A percentile compares a stretch with the other conserved stretches of the same genome.
Conservation (phyloP, 2,888 invertebrate species). For the Spialia ferax region DNA sequence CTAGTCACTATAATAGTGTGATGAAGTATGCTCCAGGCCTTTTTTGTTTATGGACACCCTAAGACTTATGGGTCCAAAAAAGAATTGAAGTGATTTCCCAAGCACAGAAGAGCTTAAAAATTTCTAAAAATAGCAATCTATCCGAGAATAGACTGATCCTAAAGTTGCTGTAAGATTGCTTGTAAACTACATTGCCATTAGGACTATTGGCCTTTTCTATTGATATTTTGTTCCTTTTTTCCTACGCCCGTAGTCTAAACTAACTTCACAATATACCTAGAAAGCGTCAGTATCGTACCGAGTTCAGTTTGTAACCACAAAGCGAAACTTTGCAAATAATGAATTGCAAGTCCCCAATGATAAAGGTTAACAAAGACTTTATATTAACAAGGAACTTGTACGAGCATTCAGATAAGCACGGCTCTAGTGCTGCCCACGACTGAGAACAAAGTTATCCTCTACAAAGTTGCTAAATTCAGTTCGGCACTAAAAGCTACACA, state of each 20-base stretch:
- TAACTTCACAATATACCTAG: background rate
- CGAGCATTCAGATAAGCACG: slow-evolving; percentile 9
- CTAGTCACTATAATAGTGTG: too few relatives aligned
- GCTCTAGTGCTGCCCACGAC: slow-evolving; percentile 35
- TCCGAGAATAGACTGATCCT: too few relatives aligned
- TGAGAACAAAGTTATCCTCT: slow-evolving; percentile 41
- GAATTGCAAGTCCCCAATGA: slow-evolving; percentile 7
- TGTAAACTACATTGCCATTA: too few relatives aligned
- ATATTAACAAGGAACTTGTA: slow-evolving; percentile 16
- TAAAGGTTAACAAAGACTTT: slow-evolving; percentile 7
- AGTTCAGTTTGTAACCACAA: background rate
- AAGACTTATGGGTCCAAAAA: too few relatives aligned
- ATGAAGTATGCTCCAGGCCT: too few relatives aligned
- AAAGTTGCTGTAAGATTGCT: too few relatives aligned
- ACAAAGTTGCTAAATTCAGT: slow-evolving; percentile 44
- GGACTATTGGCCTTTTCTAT: too few relatives aligned
- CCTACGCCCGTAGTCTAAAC: background rate
- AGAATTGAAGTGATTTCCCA: too few relatives aligned
- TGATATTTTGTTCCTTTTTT: too few relatives aligned
- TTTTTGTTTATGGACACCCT: too few relatives aligned
- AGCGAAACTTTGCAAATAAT: background rate
- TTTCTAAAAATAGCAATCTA: too few relatives aligned
- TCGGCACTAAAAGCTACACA: slow-evolving; percentile 44
- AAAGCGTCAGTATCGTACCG: background rate
- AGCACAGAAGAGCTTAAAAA: too few relatives aligned